Percentiles rank a stretch among this genome's conserved stretches.
Conservation (phyloP, 2,888 invertebrate species). For the Anagyrus pseudococci region DNA sequence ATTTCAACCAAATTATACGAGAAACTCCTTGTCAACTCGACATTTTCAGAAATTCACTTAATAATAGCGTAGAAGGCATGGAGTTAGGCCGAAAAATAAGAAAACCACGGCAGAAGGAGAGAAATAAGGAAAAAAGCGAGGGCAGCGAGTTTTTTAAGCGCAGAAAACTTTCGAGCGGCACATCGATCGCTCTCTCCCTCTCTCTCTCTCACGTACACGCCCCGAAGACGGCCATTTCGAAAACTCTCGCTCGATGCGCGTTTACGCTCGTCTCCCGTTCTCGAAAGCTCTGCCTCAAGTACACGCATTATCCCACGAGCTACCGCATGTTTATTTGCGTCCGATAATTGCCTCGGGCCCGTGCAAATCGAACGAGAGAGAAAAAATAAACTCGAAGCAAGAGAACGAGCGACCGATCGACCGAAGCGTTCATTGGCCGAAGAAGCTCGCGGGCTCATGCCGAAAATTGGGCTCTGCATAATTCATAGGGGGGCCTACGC, state of each 20-base stretch:
- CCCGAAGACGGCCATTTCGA: slow-evolving; percentile 15
- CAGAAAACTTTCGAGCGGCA: not conserved
- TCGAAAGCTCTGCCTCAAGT: not conserved
- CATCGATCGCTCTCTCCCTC: not conserved
- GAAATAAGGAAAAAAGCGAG: too few relatives aligned
- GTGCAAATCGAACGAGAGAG: not conserved
- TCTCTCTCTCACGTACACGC: too few relatives aligned
- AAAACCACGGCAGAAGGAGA: too few relatives aligned
- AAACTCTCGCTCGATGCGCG: slow-evolving; percentile 17
- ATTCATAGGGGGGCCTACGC: slow-evolving; percentile 49
- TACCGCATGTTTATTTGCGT: slow-evolving; percentile 13
- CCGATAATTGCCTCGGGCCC: slow-evolving; percentile 4
- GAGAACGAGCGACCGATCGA: not conserved
- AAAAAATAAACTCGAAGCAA: not conserved
- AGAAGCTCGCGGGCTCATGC: slow-evolving; percentile 1
- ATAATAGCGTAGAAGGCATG: too few relatives aligned
- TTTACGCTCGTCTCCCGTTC: slow-evolving; percentile 1
- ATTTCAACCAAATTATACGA: too few relatives aligned
- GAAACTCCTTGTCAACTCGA: too few relatives aligned
- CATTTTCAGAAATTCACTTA: too few relatives aligned
- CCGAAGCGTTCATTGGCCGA: not conserved
- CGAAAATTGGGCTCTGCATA: slow-evolving; percentile 51
- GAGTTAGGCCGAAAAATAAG: too few relatives aligned
- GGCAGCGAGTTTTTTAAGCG: too few relatives aligned
- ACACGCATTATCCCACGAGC: slow-evolving; percentile 10